Evolutionary conservation across 2,797 vertebrate genomes (phyloP), one percentile per base, ranked within the genome.

Genomic region (Urocyon cinereoargenteus): DNA sequence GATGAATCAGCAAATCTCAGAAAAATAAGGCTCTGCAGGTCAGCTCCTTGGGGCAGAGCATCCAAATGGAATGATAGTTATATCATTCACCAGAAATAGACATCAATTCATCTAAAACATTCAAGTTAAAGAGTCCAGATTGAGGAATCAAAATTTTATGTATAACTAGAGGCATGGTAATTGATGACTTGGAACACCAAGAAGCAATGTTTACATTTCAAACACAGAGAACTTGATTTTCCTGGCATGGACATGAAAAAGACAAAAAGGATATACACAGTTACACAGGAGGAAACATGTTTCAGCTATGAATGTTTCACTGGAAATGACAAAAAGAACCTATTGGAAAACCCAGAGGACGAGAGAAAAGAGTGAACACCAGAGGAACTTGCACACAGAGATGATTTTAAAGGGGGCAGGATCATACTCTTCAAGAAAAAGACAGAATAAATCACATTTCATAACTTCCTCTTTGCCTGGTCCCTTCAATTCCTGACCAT

Each of bases 181-280:
- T 91, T 96, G 96, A 96, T 96, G 51, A 92, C 83, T 97, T 95
- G 75, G 90, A 96, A 85, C 75, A 66, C 86, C 57, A 78, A 31
- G 68, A 94, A 92, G 24, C 59, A 82, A 91, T 96, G 96, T 97
- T 97, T 97, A 98, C 86, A 96, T 98, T 97, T 97, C 95, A 97
- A 96, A 97, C 79, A 59, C 3, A 83, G 91, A 97, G 57, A 86
- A 34, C 95, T 91, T 89, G 93, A 92, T 93, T 97, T 97, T 90
- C 73, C 94, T 96, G 94, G 91, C 83, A 75, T 66, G 87, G 91
- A 94, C 91, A 96, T 70, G 84, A 93, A 94, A 96, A 97, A 86
- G 84, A 94, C 94, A 94, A 83, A 96, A 94, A 94, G 72, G 78
- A 92, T 93, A 83, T 55, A 77, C 73, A 86, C 18, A 88, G 83